These are phyloP conservation scores for Alethe castanea DNA, from an alignment of 2,113 vertebrate species.

Conservation along the genomic window DNA sequence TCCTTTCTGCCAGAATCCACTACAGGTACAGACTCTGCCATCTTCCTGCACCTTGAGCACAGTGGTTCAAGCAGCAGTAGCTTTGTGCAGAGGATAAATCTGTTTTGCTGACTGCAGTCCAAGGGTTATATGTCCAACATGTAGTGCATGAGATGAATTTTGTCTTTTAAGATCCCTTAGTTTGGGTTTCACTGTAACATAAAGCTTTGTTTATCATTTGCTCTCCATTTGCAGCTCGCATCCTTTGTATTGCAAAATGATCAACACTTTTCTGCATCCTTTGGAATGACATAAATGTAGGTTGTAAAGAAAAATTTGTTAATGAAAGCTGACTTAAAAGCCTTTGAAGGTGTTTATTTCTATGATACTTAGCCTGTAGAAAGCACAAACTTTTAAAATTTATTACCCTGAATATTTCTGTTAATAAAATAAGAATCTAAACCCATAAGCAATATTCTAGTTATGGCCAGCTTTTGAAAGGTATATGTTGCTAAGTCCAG, in stretches of 20 bases:
- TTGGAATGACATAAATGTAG: background rate
- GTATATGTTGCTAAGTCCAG: too few species aligned
- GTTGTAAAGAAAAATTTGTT: background rate
- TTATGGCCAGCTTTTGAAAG: background rate
- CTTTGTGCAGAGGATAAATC: background rate
- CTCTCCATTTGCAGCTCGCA: background rate
- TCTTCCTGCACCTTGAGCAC: background rate
- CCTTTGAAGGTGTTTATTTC: background rate
- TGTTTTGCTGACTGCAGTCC: background rate
- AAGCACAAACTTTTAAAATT: background rate
- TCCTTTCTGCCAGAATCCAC: background rate
- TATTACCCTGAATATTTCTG: background rate
- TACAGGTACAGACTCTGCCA: fast-evolving
- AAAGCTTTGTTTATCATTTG: background rate
- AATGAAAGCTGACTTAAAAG: background rate
- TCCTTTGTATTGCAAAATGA: background rate
- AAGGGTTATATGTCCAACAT: background rate
- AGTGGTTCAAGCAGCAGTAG: background rate
- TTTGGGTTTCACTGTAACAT: background rate
- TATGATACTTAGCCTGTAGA: background rate
- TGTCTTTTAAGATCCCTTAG: background rate
- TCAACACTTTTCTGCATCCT: background rate
- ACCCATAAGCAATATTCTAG: fast-evolving
- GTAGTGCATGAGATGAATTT: background rate
- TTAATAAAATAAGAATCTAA: background rate